Evolutionary conservation across 2,888 invertebrate genomes (phyloP), one percentile per base, ranked within the genome.

Genomic region (Lacanobia wlatinum): DNA sequence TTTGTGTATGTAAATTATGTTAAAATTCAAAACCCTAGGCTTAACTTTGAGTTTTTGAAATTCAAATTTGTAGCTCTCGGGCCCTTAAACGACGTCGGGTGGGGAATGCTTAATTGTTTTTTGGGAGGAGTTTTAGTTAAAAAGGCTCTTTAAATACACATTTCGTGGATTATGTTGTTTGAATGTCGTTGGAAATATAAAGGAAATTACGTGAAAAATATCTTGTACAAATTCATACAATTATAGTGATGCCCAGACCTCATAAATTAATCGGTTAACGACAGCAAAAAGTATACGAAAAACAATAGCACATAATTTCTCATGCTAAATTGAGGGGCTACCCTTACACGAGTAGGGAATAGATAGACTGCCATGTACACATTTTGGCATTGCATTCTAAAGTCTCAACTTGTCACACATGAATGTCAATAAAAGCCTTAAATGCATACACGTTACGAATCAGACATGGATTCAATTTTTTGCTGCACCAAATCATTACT

Each of bases 1-100:
- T 92, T 92, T 92, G 88, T 90, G 76, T 91, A 91, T 91, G 91
- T 88, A 92, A 92, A 92, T 91, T 84, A 84, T 85, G 88, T 91
- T 90, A 89, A 91, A 90, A 90, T 90, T 87, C 87, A 89, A 88
- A 88, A 84, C 85, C 83, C 82, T 82, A 79, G 84, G 88, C 88
- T 88, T 89, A 88, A 90, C 90, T 91, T 86, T 84, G 80, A 76
- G 82, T 86, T 86, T 86, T 86, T 86, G 86, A 84, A 86, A 86
- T 89, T 90, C 90, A 91, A 91, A 91, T 91, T 88, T 85, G 86
- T 87, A 82, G 73, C 84, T 83, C 87, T 81, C 79, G 70, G 80
- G 76, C 81, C 84, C 87, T 78, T 86, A 85, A 87, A 87, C 85
- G 87, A 84, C 86, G 79, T 74, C 50, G 85, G 71, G 73, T 70